A percentile compares a stretch with the other conserved stretches of the same genome.
Conservation (phyloP, 2,797 vertebrate genomes). For the Labroides dimidiatus region DNA sequence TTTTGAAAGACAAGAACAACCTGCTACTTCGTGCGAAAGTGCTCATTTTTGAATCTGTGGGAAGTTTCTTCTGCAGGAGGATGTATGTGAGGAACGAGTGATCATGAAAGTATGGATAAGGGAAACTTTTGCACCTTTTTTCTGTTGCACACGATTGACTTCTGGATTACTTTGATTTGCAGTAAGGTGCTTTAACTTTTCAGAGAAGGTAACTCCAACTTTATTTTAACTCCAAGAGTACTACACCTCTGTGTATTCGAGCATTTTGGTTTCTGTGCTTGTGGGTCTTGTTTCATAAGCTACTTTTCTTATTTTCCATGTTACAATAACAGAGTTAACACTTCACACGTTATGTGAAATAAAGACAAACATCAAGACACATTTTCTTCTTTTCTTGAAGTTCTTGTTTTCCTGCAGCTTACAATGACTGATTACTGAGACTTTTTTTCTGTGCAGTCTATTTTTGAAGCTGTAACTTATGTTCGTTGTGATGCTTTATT, state of each 20-base stretch:
- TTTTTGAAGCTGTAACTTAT: too few relatives aligned
- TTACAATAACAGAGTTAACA: constrained; percentile 16
- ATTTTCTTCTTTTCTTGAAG: too few relatives aligned
- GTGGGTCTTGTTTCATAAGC: constrained; percentile 2
- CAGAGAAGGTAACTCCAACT: too few relatives aligned
- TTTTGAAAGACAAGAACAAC: constrained; percentile 1
- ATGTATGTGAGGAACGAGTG: neutral
- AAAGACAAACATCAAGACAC: neutral
- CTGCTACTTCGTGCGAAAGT: neutral
- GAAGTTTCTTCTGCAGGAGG: neutral
- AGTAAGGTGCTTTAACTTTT: neutral
- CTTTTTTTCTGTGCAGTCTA: too few relatives aligned
- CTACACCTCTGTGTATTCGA: neutral
- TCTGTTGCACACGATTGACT: neutral
- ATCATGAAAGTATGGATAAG: constrained; percentile 11
- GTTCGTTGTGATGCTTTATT: too few relatives aligned
- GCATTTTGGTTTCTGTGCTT: constrained; percentile 16
- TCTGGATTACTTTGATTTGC: neutral
- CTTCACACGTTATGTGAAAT: constrained; percentile 13
- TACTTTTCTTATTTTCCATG: constrained; percentile 1
- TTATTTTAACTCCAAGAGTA: neutral
- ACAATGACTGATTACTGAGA: too few relatives aligned
- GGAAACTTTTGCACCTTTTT: constrained; percentile 1
- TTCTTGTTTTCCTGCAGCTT: too few relatives aligned
- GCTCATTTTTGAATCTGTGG: constrained; percentile 9